Base-by-base conservation (phyloP, 1,140 invertebrate genomes). In the Papilio aristodemus region DNA sequence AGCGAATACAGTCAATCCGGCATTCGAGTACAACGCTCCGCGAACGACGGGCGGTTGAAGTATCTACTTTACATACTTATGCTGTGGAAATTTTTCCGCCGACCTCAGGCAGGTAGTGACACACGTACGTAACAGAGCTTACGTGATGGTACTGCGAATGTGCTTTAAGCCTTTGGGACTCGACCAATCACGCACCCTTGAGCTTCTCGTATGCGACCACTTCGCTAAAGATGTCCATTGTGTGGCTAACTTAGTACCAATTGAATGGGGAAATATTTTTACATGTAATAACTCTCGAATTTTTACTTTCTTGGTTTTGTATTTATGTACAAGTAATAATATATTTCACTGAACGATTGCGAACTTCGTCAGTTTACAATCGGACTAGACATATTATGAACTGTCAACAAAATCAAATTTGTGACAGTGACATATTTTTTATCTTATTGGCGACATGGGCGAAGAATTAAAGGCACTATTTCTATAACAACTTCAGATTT, bases 141-240 rank as follows among this genome's bases (percentile, higher is more conserved):
- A 74, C 78, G 79, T 81, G 78, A 81, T 71, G 64, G 69, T 57
- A 72, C 72, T 81, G 54, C 76, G 73, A 77, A 77, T 75, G 66
- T 59, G 71, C 54, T 63, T 70, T 59, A 79, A 77, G 68, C 71
- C 73, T 73, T 75, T 67, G 74, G 73, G 73, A 79, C 73, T 71
- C 72, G 63, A 67, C 74, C 78, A 77, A 80, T 80, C 73, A 76
- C 69, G 71, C 59, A 68, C 73, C 71, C 67, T 70, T 69, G 46
- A 69, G 22, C 68, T 73, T 70, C 69, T 66, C 71, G 59, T 72
- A 67, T 64, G 36, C 67, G 69, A 36, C 69, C 64, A 60, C 69
- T 70, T 60, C 58, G 58, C 58, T 68, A 72, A 76, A 72, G 69
- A 71, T 71, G 14, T 60, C 58, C 58, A 60, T 60, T 60, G 58